Evolutionary conservation across 2,113 vertebrate species (phyloP).

Genomic region (Argyrosomus japonicus): DNA sequence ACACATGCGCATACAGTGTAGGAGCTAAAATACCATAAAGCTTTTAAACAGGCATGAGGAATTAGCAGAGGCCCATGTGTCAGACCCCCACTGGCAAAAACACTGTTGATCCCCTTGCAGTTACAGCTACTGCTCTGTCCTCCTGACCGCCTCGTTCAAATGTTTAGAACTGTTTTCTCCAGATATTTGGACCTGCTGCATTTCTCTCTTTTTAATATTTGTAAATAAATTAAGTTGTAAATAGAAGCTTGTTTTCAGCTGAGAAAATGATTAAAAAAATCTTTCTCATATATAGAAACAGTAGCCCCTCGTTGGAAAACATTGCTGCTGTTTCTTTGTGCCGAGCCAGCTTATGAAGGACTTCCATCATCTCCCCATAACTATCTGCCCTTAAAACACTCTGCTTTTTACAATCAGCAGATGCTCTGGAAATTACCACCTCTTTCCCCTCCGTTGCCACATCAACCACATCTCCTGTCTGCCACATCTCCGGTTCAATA

Average conservation of each 20-base stretch:
- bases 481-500: constrained; percentile 48
- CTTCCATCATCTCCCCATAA: constrained; percentile 59
- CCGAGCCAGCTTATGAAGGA: constrained; percentile 45
- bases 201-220: background rate
- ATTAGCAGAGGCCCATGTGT: constrained; percentile 70
- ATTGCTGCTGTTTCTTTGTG: constrained; percentile 13
- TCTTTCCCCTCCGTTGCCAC: constrained; percentile 33
- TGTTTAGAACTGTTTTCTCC: background rate
- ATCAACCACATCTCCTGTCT: constrained; percentile 48
- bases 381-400: constrained; percentile 70
- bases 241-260: background rate
- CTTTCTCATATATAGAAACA: constrained; percentile 3
- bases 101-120: constrained; percentile 55
- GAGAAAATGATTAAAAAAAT: background rate
- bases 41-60: constrained; percentile 70
- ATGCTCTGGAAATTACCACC: constrained; percentile 68
- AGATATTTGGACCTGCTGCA: background rate
- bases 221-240: background rate
- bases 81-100: constrained; percentile 65
- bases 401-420: constrained; percentile 64
- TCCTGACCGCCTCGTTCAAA: constrained; percentile 20
- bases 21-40: constrained; percentile 48
- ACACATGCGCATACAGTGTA: constrained; percentile 22
- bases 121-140: constrained; percentile 59
- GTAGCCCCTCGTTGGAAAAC: constrained; percentile 31